Conservation (phyloP, 2,888 invertebrate species). For the Ctena decussata region DNA sequence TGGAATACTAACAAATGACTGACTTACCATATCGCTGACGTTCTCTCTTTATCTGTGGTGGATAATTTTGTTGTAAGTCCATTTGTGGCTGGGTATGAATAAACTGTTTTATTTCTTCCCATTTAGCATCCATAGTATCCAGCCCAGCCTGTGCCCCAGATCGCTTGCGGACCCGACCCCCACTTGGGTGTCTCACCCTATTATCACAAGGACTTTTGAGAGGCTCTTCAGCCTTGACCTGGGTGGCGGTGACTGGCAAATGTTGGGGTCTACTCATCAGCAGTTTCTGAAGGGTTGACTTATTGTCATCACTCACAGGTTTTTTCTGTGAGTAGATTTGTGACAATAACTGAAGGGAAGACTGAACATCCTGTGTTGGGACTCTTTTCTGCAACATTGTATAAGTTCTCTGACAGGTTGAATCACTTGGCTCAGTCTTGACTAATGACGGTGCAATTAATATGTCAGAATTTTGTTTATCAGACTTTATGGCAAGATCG, state of each 20-base stretch:
- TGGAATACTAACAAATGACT: too few species aligned
- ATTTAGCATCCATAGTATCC: constrained; percentile 77
- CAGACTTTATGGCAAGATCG: not conserved
- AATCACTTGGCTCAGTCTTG: constrained; percentile 29
- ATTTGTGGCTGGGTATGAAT: constrained; percentile 55
- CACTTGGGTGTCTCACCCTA: not conserved
- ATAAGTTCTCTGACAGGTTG: not conserved
- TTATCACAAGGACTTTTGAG: constrained; percentile 4
- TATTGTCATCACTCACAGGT: not conserved
- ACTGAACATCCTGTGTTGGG: not conserved
- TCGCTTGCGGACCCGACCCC: constrained; percentile 35
- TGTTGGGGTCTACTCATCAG: constrained; percentile 16
- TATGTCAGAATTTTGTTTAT: not conserved
- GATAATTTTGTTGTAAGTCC: constrained; percentile 11
- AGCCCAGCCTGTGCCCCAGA: constrained; percentile 43
- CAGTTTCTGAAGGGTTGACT: constrained; percentile 44
- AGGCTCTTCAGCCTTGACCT: constrained; percentile 47
- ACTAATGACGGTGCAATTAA: not conserved
- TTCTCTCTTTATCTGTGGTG: constrained; percentile 44
- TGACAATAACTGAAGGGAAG: not conserved
- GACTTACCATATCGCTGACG: constrained; percentile 68
- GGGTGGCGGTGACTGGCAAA: constrained; percentile 15
- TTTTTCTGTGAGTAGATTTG: not conserved
- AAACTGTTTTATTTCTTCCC: constrained; percentile 82
- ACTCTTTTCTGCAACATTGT: not conserved